Conservation (phyloP, 2,888 invertebrate genomes). For the Papilio gigon region DNA sequence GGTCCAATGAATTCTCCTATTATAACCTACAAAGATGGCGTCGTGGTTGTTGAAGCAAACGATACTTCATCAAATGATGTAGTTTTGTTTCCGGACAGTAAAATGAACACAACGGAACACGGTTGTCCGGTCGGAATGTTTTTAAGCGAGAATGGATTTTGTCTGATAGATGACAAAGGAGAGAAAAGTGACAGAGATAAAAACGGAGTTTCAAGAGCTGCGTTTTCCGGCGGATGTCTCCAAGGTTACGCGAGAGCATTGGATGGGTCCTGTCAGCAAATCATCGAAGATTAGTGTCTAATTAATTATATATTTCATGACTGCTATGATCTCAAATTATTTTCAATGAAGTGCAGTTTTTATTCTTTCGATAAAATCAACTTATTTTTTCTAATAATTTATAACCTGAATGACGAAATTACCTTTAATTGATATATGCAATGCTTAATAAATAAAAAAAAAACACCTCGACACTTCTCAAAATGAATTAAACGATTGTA, state of each 20-base stretch:
- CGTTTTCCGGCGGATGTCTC: slow-evolving; percentile 23
- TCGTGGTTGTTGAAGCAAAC: slow-evolving; percentile 15
- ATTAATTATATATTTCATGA: not conserved
- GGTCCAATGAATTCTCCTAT: slow-evolving; percentile 19
- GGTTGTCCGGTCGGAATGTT: slow-evolving; percentile 26
- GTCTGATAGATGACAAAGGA: slow-evolving; percentile 8
- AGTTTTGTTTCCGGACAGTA: slow-evolving; percentile 26
- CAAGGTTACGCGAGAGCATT: slow-evolving; percentile 28
- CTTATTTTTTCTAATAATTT: too few species aligned
- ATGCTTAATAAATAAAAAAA: too few species aligned
- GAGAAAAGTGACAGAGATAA: not conserved
- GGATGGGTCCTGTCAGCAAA: slow-evolving; percentile 35
- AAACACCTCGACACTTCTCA: too few species aligned
- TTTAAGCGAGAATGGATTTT: slow-evolving; percentile 25
- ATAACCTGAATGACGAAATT: too few species aligned
- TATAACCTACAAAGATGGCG: not conserved
- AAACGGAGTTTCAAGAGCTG: not conserved
- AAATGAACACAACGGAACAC: not conserved
- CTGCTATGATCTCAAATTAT: not conserved
- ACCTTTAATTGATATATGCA: too few species aligned
- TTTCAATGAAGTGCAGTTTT: not conserved
- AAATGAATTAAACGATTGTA: too few species aligned
- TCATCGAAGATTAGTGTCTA: slow-evolving; percentile 30
- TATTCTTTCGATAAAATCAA: too few species aligned
- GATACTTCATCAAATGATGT: not conserved